Conservation (phyloP, 2,888 invertebrate species). For the Acanthosepion lycidas region DNA sequence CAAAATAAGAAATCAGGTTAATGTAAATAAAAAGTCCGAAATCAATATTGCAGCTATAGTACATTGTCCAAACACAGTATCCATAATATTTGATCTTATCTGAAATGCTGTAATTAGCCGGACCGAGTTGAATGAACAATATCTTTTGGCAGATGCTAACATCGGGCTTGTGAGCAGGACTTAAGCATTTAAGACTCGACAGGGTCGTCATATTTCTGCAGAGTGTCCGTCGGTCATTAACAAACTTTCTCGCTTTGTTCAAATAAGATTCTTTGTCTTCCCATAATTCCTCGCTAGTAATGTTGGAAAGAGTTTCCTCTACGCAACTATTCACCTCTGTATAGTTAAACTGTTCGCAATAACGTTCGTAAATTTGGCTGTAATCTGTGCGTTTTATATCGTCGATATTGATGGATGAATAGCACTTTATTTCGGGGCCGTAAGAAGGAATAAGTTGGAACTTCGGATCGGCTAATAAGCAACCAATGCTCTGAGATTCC, state of each 20-base stretch:
- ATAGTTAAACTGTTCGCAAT: neutral
- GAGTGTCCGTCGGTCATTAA: neutral
- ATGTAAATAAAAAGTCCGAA: neutral
- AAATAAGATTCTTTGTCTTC: slow-evolving; percentile 4
- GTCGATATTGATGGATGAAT: neutral
- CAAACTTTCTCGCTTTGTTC: neutral
- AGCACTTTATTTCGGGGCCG: neutral
- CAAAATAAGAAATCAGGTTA: neutral
- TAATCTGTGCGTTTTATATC: neutral
- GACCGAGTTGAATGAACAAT: neutral
- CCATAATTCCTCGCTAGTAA: neutral
- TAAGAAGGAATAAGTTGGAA: neutral
- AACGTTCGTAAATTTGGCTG: neutral
- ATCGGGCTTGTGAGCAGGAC: neutral
- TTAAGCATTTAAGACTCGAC: neutral
- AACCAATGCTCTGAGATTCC: neutral
- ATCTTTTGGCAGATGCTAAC: neutral
- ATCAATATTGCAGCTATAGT: neutral
- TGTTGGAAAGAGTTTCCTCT: neutral
- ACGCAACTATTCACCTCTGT: neutral
- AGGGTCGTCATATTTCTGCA: neutral
- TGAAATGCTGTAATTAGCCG: neutral
- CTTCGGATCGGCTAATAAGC: neutral
- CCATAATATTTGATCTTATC: neutral
- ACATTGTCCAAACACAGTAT: neutral